Percentiles rank a stretch among this genome's conserved stretches.
Evolutionary conservation across 2,113 vertebrate species (phyloP).

Genomic region (Panurus biarmicus): DNA sequence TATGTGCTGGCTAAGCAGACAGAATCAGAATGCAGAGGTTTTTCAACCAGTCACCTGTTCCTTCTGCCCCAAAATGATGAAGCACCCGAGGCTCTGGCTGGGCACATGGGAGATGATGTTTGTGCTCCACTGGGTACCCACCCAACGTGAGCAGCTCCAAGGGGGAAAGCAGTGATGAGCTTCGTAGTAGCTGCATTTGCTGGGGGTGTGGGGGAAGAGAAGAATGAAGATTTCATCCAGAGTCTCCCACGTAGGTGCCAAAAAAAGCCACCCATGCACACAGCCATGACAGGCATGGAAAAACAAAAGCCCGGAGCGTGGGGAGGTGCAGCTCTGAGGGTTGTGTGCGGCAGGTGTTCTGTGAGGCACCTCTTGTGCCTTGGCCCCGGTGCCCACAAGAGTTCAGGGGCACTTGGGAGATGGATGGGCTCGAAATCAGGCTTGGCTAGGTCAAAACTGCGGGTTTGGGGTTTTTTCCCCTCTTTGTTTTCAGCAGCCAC

Average conservation of each 20-base stretch:
- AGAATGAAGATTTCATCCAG: not conserved
- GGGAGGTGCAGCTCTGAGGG: not conserved
- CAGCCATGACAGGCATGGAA: not conserved
- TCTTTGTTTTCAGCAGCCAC: not conserved
- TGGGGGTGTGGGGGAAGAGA: not conserved
- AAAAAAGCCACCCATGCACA: not conserved
- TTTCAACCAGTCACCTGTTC: not conserved
- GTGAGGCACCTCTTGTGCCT: not conserved
- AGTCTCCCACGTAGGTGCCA: not conserved
- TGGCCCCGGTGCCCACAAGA: not conserved
- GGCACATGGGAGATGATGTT: not conserved
- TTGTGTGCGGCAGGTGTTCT: not conserved
- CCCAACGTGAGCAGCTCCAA: not conserved
- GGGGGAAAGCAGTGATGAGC: not conserved
- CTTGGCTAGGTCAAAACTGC: not conserved
- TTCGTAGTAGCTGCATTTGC: not conserved
- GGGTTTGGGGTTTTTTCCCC: not conserved
- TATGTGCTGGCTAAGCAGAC: not conserved
- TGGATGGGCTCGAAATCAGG: not conserved
- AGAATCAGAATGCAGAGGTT: accelerated
- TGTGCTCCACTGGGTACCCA: not conserved
- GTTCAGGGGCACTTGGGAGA: not conserved
- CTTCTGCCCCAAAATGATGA: not conserved
- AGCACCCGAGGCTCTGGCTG: accelerated
- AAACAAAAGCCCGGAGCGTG: not conserved